Conservation (phyloP, 1,140 invertebrate species). For the Drosophila takahashii region DNA sequence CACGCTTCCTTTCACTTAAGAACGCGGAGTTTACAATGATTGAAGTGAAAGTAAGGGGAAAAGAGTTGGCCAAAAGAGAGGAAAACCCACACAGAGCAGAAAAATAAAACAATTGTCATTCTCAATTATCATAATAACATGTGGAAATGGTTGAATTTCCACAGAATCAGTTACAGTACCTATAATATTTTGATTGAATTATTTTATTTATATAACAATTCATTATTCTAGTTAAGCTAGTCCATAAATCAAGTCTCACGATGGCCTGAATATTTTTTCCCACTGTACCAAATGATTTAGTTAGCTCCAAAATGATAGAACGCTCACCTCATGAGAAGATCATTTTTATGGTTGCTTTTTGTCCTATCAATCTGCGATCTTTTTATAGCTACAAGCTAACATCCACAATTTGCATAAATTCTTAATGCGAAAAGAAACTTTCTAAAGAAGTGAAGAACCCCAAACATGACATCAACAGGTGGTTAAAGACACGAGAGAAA, state of each 20-base stretch:
- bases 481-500: constrained; percentile 7
- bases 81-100: constrained; percentile 16
- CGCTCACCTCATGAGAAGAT: constrained; percentile 12
- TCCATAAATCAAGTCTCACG: not conserved
- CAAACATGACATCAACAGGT: constrained; percentile 66
- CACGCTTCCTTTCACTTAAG: constrained; percentile 70
- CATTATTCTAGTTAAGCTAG: too few relatives aligned
- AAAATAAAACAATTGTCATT: not conserved
- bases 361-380: constrained; percentile 26
- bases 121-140: not conserved
- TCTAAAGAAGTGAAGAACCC: constrained; percentile 28
- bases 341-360: constrained; percentile 25
- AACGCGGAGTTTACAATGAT: constrained; percentile 34
- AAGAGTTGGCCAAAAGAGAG: constrained; percentile 7
- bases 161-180: not conserved
- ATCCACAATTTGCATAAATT: constrained; percentile 45
- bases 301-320: constrained; percentile 20
- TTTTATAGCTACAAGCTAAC: constrained; percentile 26
- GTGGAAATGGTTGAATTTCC: too few relatives aligned
- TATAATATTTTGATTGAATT: too few relatives aligned
- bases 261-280: not conserved
- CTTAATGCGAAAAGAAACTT: constrained; percentile 29
- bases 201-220: too few relatives aligned
- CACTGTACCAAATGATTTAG: constrained; percentile 16
- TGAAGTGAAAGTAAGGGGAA: constrained; percentile 56